These are phyloP conservation scores for Enteromius trimaculatus DNA, from an alignment of 2,797 vertebrate species.

Conservation along the genomic window DNA sequence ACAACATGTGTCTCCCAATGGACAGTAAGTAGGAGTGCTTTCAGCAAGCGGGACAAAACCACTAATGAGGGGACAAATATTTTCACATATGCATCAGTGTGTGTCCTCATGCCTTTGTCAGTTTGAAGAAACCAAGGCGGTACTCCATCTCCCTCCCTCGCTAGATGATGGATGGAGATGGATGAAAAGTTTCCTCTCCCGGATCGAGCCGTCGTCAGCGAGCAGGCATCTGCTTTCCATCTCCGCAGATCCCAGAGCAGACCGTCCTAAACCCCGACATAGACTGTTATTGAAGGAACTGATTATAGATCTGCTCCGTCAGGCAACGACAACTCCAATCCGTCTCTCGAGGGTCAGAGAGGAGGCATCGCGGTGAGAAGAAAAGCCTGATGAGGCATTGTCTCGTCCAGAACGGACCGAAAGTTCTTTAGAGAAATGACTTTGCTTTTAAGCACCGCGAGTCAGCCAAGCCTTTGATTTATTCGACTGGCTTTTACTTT, in stretches of 20 bases:
- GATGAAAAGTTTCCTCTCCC: slow-evolving; percentile 81
- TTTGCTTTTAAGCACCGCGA: slow-evolving; percentile 34
- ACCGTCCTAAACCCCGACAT: slow-evolving; percentile 5
- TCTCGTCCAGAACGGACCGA: slow-evolving; percentile 34
- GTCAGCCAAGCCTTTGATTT: slow-evolving; percentile 45
- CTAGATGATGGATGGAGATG: slow-evolving; percentile 78
- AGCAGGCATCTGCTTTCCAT: slow-evolving; percentile 79
- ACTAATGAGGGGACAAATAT: slow-evolving; percentile 70
- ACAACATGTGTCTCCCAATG: slow-evolving; percentile 61
- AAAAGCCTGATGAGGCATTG: slow-evolving; percentile 36
- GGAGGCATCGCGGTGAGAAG: slow-evolving; percentile 4
- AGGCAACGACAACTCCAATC: not conserved
- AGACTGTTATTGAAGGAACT: slow-evolving; percentile 22
- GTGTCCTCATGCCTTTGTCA: slow-evolving; percentile 60
- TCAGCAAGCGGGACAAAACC: slow-evolving; percentile 67
- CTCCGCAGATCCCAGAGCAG: slow-evolving; percentile 57
- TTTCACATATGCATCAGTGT: slow-evolving; percentile 58
- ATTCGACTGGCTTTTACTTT: not conserved
- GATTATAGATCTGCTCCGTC: slow-evolving; percentile 17
- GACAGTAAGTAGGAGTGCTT: slow-evolving; percentile 42
- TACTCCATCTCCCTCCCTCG: slow-evolving; percentile 68
- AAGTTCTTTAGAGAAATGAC: slow-evolving; percentile 33
- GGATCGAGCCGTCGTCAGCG: slow-evolving; percentile 73
- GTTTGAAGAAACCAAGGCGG: slow-evolving; percentile 76
- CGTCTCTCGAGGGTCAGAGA: not conserved